Evolutionary conservation across 2,888 invertebrate genomes (phyloP), one percentile per base, ranked within the genome.

Genomic region (Eretmocerus hayati): DNA sequence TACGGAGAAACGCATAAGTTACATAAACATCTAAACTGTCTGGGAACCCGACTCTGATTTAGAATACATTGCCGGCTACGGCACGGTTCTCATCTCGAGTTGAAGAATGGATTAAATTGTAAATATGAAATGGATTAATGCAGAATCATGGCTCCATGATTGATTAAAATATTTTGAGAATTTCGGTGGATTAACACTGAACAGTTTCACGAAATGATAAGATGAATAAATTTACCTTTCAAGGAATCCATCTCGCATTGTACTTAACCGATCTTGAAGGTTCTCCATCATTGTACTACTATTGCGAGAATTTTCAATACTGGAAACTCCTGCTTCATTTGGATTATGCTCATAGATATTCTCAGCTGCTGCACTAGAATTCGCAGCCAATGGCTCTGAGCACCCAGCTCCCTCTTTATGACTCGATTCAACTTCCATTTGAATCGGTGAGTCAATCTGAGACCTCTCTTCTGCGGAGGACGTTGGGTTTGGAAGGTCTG

Each of bases 231-330:
- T 56, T 56, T 62, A 74, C 74, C 67, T 77, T 63, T 78, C 77
- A 45, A 80, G 76, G 61, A 79, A 79, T 41, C 79, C 79, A 56
- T 77, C 75, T 46, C 79, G 71, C 64, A 80, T 72, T n/a, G 71
- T 72, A 19, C 71, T 71, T 36, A 75, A 59, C 61, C 72, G 70
- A 57, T 74, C 72, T 54, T 70, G 69, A 46, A 71, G 61, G 55
- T 70, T 69, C 48, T 71, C 69, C 68, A 71, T 70, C 59, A 70
- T 67, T 38, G 61, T 65, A 22, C 56, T 64, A 30, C 61, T 62
- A 16, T 59, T 63, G 32, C 62, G 56, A 37, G 54, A 58, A 43
- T 52, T 58, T 16, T 58, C 61, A 23, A 61, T 54, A 47, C 52
- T 56, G 4, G 60, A 53, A 19, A 55, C 45, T 8, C 55, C 59